Conservation (phyloP, 1,140 invertebrate species). For the Pararge aegeria region DNA sequence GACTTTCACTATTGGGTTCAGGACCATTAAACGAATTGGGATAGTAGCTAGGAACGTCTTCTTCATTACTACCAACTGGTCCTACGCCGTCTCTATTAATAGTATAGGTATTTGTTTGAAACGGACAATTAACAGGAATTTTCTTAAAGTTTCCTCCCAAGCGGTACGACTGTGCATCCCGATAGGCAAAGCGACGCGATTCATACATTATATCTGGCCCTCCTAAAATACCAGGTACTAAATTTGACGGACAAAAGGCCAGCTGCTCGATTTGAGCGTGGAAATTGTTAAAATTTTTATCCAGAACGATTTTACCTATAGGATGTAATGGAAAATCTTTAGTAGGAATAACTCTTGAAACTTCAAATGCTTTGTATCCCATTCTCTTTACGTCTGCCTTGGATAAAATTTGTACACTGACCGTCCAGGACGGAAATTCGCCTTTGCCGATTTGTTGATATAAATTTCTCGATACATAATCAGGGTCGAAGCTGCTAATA, state of each 20-base stretch:
- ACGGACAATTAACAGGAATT: slow-evolving; percentile 95
- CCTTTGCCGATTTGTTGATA: slow-evolving; percentile 87
- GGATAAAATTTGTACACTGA: slow-evolving; percentile 81
- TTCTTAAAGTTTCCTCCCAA: slow-evolving; percentile 93
- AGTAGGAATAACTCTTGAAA: slow-evolving; percentile 90
- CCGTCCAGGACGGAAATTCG: slow-evolving; percentile 86
- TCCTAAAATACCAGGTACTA: slow-evolving; percentile 91
- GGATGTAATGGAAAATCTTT: slow-evolving; percentile 90
- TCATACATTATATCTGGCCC: slow-evolving; percentile 94
- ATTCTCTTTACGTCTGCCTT: slow-evolving; percentile 77
- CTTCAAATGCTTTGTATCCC: slow-evolving; percentile 83
- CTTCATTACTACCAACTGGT: slow-evolving; percentile 83
- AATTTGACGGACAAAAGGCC: slow-evolving; percentile 91
- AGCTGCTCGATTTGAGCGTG: slow-evolving; percentile 94
- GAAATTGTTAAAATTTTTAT: slow-evolving; percentile 92
- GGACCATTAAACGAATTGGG: slow-evolving; percentile 96
- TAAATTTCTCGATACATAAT: slow-evolving; percentile 87
- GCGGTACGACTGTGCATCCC: slow-evolving; percentile 93
- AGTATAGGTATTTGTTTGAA: slow-evolving; percentile 79
- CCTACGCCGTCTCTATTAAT: slow-evolving; percentile 95
- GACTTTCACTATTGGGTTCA: slow-evolving; percentile 75
- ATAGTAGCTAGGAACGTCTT: slow-evolving; percentile 94
- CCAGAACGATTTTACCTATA: slow-evolving; percentile 90
- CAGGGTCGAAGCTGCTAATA: slow-evolving; percentile 84
- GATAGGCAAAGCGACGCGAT: slow-evolving; percentile 92